Base-by-base conservation (phyloP, 2,113 vertebrate species). In the Talpa occidentalis region DNA sequence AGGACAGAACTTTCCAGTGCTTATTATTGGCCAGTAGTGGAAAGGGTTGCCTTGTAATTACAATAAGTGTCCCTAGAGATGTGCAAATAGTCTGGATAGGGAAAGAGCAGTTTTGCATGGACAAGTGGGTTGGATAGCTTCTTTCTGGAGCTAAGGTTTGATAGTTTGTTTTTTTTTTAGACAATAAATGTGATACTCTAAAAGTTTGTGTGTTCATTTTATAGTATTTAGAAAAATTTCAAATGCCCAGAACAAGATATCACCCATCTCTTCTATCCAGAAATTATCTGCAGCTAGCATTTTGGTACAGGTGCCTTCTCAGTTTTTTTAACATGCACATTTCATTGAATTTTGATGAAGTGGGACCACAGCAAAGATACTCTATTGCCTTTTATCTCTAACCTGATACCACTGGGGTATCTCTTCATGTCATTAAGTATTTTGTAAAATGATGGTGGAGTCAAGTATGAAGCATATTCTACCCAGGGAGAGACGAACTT, bases 201-300 rank as follows among this genome's bases (percentile, higher is more conserved):
- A 35, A 87, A 72, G 15, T 11, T 69, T 40, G 19, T 85, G 22
- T 86, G 32, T 73, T 82, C 26, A 86, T 92, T 90, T 70, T 70
- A 72, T 77, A 90, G 37, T 54, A 54, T 49, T 91, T 76, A 82
- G 66, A 93, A 93, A 60, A 60, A 77, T 44, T 84, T 77, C 28
- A 82, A 89, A 67, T 89, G 47, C 9, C 47, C 30, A 40, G 26
- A 86, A 86, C 54, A 84, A 92, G 70, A 54, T 59, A 70, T 56
- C 72, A 32, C 15, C 30, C 73, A 35, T 64, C 66, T 8, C 62
- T 92, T 78, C 47, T 8, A 42, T 67, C 10, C 32, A 64, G 37
- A 47, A 52, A 93, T 66, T 49, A 52, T 26, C 22, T 64, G 5
- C 1, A 26, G 73, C 42, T 82, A 80, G 37, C 32, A 59, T 40